A percentile compares a stretch with the other conserved stretches of the same genome.
Conservation (phyloP, 2,888 invertebrate genomes). For the Bellardia bayeri region DNA sequence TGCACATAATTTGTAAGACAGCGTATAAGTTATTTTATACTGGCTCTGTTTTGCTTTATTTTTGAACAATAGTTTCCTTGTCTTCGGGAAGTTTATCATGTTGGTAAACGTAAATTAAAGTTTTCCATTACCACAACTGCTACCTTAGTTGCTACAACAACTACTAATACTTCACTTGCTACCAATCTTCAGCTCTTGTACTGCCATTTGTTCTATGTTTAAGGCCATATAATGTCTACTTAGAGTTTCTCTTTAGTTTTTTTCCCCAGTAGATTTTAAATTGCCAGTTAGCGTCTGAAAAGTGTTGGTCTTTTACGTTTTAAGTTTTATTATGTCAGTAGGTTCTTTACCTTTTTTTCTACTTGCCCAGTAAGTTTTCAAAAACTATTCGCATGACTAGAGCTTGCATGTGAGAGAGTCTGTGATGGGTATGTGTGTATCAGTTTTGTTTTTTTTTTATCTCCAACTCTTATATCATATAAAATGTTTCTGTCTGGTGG, state of each 20-base stretch:
- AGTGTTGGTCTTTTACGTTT: slow-evolving; percentile 63
- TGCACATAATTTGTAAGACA: background rate
- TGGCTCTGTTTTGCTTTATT: background rate
- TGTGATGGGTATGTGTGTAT: background rate
- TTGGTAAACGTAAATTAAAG: slow-evolving; percentile 60
- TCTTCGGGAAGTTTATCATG: slow-evolving; percentile 53
- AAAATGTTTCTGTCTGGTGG: background rate
- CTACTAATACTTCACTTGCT: background rate
- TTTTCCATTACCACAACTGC: slow-evolving; percentile 43
- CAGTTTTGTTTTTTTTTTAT: slow-evolving; percentile 1
- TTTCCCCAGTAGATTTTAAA: slow-evolving; percentile 35
- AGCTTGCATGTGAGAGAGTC: background rate
- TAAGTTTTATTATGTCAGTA: slow-evolving; percentile 48
- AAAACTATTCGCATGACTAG: slow-evolving; percentile 20
- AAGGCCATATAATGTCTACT: background rate
- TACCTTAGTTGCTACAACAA: slow-evolving; percentile 6
- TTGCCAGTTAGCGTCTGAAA: slow-evolving; percentile 64
- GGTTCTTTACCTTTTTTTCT: slow-evolving; percentile 14
- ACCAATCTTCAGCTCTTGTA: background rate
- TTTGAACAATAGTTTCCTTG: slow-evolving; percentile 49
- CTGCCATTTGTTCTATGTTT: background rate
- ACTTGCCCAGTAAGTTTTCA: slow-evolving; percentile 15
- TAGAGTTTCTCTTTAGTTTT: background rate
- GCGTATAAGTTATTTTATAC: slow-evolving; percentile 24
- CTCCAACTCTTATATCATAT: slow-evolving; percentile 15